Conservation (phyloP, 2,797 vertebrate species). For the Petrocephalus sullivani region DNA sequence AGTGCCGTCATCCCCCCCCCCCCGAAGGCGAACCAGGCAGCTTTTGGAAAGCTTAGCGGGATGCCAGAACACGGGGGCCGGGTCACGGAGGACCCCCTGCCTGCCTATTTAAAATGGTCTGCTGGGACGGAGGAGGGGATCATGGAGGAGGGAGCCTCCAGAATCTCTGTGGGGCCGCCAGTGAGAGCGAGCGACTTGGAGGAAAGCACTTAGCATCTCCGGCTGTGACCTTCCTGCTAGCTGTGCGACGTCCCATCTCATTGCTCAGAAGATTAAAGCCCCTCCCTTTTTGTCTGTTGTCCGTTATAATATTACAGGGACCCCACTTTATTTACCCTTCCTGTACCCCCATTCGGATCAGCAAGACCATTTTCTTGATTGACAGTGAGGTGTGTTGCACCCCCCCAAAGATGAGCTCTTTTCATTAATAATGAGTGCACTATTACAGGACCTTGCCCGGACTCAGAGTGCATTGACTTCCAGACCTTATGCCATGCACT, state of each 20-base stretch:
- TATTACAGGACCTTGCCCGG: not conserved
- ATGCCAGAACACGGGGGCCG: conserved; percentile 11
- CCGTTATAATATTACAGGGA: not conserved
- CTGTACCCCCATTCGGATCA: not conserved
- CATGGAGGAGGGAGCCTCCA: not conserved
- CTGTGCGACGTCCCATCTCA: not conserved
- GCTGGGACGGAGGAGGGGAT: not conserved
- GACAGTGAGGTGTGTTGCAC: not conserved
- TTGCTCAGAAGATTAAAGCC: not conserved
- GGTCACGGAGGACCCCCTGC: not conserved
- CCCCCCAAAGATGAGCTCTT: not conserved
- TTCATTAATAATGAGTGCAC: not conserved
- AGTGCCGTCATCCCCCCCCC: conserved; percentile 5
- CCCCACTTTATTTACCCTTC: not conserved
- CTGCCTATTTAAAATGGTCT: conserved; percentile 11
- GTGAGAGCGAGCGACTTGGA: not conserved
- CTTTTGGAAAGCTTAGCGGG: conserved; percentile 1
- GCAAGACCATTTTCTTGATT: not conserved
- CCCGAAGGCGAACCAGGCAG: not conserved
- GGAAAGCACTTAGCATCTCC: not conserved
- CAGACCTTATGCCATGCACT: not conserved
- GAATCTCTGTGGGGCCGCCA: not conserved
- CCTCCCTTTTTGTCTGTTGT: not conserved
- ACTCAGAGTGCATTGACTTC: not conserved
- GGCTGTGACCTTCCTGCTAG: not conserved